Base-by-base conservation (phyloP, 2,797 vertebrate genomes). In the Discoglossus pictus region DNA sequence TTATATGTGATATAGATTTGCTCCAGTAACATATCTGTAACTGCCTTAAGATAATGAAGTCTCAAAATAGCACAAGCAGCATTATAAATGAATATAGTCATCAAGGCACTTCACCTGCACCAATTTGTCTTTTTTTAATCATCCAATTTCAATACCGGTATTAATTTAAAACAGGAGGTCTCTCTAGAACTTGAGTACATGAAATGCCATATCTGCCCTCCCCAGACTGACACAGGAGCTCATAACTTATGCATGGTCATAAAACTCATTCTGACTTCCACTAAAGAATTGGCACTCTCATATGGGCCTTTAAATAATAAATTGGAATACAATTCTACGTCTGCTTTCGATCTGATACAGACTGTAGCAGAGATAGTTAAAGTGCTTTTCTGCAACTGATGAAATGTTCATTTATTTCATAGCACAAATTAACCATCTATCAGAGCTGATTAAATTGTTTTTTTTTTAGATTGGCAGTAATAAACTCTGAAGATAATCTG, bases 51-150 rank as follows among this genome's bases (percentile, higher is more conserved):
- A 61, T 31, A 53, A 17, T 52, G 38, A 50, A n/a, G n/a, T n/a
- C n/a, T n/a, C n/a, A 54, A 43, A 48, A 68, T 61, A 52, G 47
- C 42, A 27, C 36, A 27, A 36, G 40, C 12, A 44, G 47, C 7
- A 6, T n/a, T 31, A 12, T 53, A 53, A 44, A 39, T 31, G 58
- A 43, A 68, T 46, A n/a, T 48, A 61, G 61, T 62, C 36, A 44
- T 23, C 40, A 68, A 13, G n/a, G n/a, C 44, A 48, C 47, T 24
- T 59, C 15, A 8, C 40, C 50, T 44, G 35, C 11, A 46, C 23
- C 21, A 44, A 61, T 68, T 60, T 68, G 25, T 52, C 55, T 68
- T 50, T 52, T 70, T 70, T 63, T 56, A 62, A 70, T 70, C 67
- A 70, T 70, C 15, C 51, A 39, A 25, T 46, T 56, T 70, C 51